These are phyloP conservation scores for Trichonephila clavipes DNA, from an alignment of 1,140 invertebrate species.

Conservation along the genomic window DNA sequence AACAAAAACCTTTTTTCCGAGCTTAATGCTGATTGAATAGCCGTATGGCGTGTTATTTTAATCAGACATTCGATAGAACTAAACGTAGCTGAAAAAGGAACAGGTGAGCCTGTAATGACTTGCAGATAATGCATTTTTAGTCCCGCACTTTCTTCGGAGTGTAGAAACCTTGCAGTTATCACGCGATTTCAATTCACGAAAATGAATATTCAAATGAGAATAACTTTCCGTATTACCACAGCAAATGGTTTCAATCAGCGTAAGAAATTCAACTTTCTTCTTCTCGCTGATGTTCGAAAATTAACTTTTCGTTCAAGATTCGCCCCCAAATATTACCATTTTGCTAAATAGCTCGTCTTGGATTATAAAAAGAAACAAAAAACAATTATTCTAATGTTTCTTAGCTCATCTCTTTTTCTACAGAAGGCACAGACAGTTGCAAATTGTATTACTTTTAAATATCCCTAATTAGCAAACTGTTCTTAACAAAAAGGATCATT, in stretches of 20 bases:
- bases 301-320: slow-evolving; percentile 42
- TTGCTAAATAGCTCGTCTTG: neutral
- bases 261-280: neutral
- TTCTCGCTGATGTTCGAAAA: neutral
- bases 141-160: neutral
- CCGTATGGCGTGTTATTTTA: slow-evolving; percentile 58
- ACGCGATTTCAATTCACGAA: slow-evolving; percentile 49
- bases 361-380: neutral
- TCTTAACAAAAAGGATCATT: neutral
- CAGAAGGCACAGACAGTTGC: neutral
- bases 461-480: slow-evolving; percentile 28
- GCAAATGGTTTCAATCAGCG: slow-evolving; percentile 7
- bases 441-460: slow-evolving; percentile 45
- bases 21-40: slow-evolving; percentile 64
- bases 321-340: neutral
- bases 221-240: neutral
- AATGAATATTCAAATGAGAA: slow-evolving; percentile 61
- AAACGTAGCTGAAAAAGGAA: slow-evolving; percentile 42
- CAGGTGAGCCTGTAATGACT: slow-evolving; percentile 2
- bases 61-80: slow-evolving; percentile 39
- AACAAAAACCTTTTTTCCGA: slow-evolving; percentile 23
- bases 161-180: neutral
- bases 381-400: slow-evolving; percentile 62
- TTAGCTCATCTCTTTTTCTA: neutral
- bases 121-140: slow-evolving; percentile 45